A percentile compares a stretch with the other conserved stretches of the same genome.
phyloP scores from a whole-genome alignment of 1,140 invertebrate genomes.

The Triops longicaudatus region DNA sequence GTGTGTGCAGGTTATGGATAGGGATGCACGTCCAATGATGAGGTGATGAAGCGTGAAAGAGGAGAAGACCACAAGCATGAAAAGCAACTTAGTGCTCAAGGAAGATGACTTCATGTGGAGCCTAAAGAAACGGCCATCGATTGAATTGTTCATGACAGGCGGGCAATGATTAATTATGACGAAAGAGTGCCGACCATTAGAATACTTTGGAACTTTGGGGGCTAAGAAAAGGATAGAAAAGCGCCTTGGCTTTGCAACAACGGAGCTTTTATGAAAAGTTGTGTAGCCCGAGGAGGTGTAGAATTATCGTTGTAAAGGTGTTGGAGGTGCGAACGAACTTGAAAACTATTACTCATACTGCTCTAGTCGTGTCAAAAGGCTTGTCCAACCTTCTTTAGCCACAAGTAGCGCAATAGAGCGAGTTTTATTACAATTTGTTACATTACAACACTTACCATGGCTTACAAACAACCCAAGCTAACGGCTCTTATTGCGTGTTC shows the following conservation, averaged over 20 bases:
- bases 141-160: slow-evolving; percentile 11
- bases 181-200: slow-evolving; percentile 1
- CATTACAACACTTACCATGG: too few relatives aligned
- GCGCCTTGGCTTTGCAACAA: neutral
- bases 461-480: neutral
- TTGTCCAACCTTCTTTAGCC: neutral
- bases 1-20: slow-evolving; percentile 1
- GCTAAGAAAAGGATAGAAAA: neutral
- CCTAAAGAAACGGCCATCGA: neutral
- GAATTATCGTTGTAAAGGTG: neutral
- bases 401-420: too few relatives aligned
- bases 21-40: neutral
- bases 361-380: neutral
- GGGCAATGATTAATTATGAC: slow-evolving; percentile 8
- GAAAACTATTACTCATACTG: neutral
- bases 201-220: neutral
- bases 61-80: neutral
- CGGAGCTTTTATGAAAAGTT: too few relatives aligned
- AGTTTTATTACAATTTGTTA: too few relatives aligned
- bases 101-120: neutral
- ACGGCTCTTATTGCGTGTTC: neutral
- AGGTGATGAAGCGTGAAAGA: slow-evolving; percentile 14
- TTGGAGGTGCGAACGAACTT: neutral
- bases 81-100: neutral
- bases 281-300: neutral